Evolutionary conservation across 1,140 invertebrate genomes (phyloP), one percentile per base, ranked within the genome.

Genomic region (Sycobia sp.): DNA sequence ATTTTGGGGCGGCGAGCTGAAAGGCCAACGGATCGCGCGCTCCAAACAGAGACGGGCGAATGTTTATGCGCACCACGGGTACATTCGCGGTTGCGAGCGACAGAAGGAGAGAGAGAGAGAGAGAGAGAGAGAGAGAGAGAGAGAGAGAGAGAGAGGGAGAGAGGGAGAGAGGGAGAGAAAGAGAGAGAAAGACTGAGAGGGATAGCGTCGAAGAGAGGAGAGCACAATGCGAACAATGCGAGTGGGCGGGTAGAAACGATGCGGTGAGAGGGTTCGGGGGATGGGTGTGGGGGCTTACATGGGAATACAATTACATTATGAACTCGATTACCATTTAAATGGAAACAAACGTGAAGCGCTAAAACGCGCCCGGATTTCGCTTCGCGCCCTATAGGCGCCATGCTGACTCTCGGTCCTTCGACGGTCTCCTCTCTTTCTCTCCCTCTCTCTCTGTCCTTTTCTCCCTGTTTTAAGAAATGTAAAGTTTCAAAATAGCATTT

Each of bases 241-340:
- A 72, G 69, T 68, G 72, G 69, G 71, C 65, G 73, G 66, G 69
- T 57, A 74, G 70, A 43, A 64, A 53, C 67, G 61, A 63, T 20
- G 74, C 67, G 71, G 72, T 74, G n/a, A n/a, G n/a, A n/a, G n/a
- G n/a, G n/a, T n/a, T n/a, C n/a, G n/a, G 16, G 76, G 75, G 78
- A 73, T 76, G 72, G 58, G 39, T 34, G 18, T 20, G 51, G 18
- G 34, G 73, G 77, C 77, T 81, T 79, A 82, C 72, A 72, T 71
- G 72, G 76, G 78, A 81, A 81, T 80, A 82, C 80, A 81, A 80
- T 81, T 81, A 81, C 79, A 80, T 80, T 80, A 79, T 80, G 76
- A 80, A 79, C 78, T 79, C 78, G 77, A 82, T 82, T 81, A 82
- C 80, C 80, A 82, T 82, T 82, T 82, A 81, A 82, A 82, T 81